phyloP scores from a whole-genome alignment of 2,113 vertebrate species.

The Paramormyrops kingsleyae region DNA sequence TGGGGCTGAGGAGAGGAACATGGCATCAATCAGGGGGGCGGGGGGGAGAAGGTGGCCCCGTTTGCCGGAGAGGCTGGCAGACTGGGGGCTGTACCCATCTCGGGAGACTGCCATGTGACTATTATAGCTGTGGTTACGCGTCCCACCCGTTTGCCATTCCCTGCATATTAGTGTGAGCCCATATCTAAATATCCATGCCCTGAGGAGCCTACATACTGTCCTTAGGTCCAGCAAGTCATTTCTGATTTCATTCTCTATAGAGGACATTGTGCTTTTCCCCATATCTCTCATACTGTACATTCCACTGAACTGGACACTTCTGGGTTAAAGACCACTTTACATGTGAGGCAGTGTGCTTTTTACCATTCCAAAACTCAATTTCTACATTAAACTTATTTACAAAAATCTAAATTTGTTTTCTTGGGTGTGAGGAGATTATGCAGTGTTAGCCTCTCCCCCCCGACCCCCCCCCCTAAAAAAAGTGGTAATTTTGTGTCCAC shows the following conservation, averaged over 20 bases:
- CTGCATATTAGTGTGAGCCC: background rate
- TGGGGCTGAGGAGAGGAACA: conserved; percentile 62
- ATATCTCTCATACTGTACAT: background rate
- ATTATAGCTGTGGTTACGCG: background rate
- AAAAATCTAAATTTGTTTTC: background rate
- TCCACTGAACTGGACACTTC: background rate
- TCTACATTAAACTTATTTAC: background rate
- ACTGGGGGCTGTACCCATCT: background rate
- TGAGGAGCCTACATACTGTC: background rate
- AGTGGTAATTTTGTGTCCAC: background rate
- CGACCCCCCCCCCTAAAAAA: background rate
- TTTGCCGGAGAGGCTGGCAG: background rate
- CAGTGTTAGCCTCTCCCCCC: background rate
- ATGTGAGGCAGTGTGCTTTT: background rate
- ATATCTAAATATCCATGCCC: background rate
- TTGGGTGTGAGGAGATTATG: background rate
- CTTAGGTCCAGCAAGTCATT: background rate
- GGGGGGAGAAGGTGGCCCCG: background rate
- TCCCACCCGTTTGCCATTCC: background rate
- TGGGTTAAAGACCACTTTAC: background rate
- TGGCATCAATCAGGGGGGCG: background rate
- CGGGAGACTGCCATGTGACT: background rate
- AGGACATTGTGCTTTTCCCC: background rate
- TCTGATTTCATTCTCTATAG: background rate
- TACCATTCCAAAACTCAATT: background rate